Conservation (phyloP, 1,140 invertebrate genomes). For the Dreissena rostriformis region DNA sequence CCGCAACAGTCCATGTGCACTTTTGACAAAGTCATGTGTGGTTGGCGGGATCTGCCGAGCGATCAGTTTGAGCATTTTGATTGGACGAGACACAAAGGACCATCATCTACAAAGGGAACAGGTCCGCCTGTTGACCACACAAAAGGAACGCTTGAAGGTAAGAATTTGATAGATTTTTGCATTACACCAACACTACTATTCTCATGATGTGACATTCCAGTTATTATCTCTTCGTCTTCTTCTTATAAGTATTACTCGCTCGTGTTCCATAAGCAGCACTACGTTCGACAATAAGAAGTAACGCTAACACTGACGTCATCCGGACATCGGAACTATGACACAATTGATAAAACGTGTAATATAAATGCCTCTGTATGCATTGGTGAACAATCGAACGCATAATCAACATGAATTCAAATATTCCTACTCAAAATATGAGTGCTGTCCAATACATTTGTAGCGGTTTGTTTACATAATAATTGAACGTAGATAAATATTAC, state of each 20-base stretch:
- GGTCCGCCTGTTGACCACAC: conserved; percentile 43
- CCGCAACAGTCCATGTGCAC: conserved; percentile 23
- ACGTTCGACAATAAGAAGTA: neutral
- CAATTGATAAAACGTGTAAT: too few relatives aligned
- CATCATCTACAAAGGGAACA: conserved; percentile 3
- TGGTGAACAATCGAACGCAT: too few relatives aligned
- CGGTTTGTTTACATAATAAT: too few relatives aligned
- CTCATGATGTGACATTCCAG: neutral
- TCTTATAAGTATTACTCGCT: neutral
- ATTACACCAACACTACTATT: neutral
- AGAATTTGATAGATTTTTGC: neutral
- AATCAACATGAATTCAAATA: too few relatives aligned
- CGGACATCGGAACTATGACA: too few relatives aligned
- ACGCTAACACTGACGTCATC: neutral
- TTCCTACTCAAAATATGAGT: neutral
- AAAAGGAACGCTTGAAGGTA: conserved; percentile 7
- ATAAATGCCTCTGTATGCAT: too few relatives aligned
- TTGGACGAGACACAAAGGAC: conserved; percentile 22
- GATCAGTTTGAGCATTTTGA: neutral
- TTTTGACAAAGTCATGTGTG: conserved; percentile 41
- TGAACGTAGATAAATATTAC: too few relatives aligned
- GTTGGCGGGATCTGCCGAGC: neutral
- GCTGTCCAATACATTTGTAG: too few relatives aligned
- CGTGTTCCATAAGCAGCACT: too few relatives aligned
- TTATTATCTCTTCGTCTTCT: neutral